Percentiles rank a stretch among this genome's conserved stretches.
Evolutionary conservation across 2,888 invertebrate species (phyloP).

Genomic region (Clivina fossor): DNA sequence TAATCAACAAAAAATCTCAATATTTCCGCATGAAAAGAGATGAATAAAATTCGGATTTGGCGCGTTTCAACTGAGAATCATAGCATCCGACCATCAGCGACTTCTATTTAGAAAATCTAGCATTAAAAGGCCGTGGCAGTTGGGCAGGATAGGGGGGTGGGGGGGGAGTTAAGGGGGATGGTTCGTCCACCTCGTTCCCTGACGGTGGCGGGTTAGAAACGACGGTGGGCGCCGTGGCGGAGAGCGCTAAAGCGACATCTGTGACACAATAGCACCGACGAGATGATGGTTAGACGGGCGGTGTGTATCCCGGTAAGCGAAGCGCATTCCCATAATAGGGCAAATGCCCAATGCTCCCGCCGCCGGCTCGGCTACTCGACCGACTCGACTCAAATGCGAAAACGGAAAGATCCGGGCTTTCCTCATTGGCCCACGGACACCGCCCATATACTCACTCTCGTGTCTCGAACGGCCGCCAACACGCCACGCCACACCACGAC

Average conservation of each 20-base stretch:
- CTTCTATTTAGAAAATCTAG: no score
- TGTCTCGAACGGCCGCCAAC: conserved; percentile 35
- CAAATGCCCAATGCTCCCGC: not conserved
- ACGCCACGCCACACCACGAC: no score
- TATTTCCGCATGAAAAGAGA: no score
- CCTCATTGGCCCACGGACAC: conserved; percentile 23
- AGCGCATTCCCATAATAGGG: not conserved
- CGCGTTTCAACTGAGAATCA: no score
- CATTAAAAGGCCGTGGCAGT: no score
- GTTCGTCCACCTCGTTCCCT: not conserved
- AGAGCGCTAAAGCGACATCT: conserved; percentile 7
- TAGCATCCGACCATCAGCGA: no score
- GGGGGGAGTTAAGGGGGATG: not conserved
- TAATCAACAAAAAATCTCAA: no score
- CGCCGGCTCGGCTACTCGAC: conserved; percentile 2
- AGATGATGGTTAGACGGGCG: no score
- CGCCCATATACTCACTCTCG: conserved; percentile 19
- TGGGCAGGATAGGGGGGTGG: not conserved
- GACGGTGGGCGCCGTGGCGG: not conserved
- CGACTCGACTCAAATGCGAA: no score
- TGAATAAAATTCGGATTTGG: no score
- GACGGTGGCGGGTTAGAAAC: not conserved
- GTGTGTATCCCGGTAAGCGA: no score
- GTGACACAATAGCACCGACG: conserved; percentile 22
- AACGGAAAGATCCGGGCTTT: conserved; percentile 24